Conservation (phyloP, 1,140 invertebrate genomes). For the Ooceraea biroi region DNA sequence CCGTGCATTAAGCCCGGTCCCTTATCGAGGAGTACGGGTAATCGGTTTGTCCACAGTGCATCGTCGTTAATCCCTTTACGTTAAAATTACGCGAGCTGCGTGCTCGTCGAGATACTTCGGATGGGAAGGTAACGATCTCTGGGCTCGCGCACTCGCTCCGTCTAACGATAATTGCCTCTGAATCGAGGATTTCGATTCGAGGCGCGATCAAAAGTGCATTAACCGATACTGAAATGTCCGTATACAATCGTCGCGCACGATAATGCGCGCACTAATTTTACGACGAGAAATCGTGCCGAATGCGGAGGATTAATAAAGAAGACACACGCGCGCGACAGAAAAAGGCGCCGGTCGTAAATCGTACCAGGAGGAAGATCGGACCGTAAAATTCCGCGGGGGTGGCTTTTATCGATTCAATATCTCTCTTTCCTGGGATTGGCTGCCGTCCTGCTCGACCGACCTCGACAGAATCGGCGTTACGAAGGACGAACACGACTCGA, state of each 20-base stretch:
- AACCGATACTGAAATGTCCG: constrained; percentile 16
- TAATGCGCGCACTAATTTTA: constrained; percentile 52
- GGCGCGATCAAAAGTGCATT: constrained; percentile 41
- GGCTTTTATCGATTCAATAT: constrained; percentile 76
- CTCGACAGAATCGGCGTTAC: constrained; percentile 59
- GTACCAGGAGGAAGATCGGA: constrained; percentile 67
- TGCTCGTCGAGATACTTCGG: constrained; percentile 49
- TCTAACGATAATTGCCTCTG: too few relatives aligned
- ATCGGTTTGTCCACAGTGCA: constrained; percentile 57
- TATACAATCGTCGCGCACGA: constrained; percentile 4
- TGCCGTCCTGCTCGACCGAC: constrained; percentile 22
- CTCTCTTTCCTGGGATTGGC: constrained; percentile 64
- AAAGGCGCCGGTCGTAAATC: constrained; percentile 71
- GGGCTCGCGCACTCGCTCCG: constrained; percentile 1
- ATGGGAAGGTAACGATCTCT: constrained; percentile 26
- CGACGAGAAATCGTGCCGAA: background rate
- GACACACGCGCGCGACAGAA: constrained; percentile 7
- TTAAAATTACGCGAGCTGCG: constrained; percentile 56
- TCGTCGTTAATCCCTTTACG: constrained; percentile 64
- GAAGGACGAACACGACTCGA: constrained; percentile 66
- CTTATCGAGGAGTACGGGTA: constrained; percentile 57
- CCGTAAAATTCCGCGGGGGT: constrained; percentile 69
- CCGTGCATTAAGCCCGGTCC: constrained; percentile 62
- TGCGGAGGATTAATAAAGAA: constrained; percentile 30
- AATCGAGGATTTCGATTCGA: constrained; percentile 28